phyloP scores from a whole-genome alignment of 1,140 invertebrate genomes.

The Heterodera schachtii region DNA sequence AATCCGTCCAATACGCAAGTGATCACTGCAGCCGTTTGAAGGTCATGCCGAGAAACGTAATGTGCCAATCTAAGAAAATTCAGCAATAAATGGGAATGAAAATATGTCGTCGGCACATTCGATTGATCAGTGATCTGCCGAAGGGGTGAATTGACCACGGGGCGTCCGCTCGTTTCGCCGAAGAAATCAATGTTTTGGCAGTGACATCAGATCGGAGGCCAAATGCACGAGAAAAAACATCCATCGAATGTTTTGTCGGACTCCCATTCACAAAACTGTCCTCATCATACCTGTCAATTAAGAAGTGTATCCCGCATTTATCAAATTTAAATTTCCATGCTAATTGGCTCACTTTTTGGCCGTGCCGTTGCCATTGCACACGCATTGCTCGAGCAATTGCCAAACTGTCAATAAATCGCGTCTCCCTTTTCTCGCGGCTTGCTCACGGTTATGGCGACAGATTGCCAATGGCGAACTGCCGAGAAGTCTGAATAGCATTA shows the following conservation, averaged over 20 bases:
- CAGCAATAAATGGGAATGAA: constrained; percentile 2
- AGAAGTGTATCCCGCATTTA: background rate
- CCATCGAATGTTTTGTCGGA: background rate
- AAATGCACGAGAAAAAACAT: background rate
- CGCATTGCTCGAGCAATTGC: constrained; percentile 38
- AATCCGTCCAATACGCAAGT: constrained; percentile 30
- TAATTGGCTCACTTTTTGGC: background rate
- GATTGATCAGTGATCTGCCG: constrained; percentile 35
- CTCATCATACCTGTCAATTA: background rate
- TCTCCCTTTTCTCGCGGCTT: constrained; percentile 13
- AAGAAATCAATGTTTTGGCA: background rate
- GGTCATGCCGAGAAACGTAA: constrained; percentile 22
- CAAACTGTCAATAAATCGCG: constrained; percentile 36
- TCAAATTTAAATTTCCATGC: background rate
- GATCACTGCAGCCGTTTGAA: constrained; percentile 42
- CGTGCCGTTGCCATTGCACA: background rate
- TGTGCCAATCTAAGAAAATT: constrained; percentile 32
- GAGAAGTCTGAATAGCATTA: constrained; percentile 20
- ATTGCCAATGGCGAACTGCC: constrained; percentile 29
- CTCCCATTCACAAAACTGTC: background rate
- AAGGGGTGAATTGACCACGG: constrained; percentile 37
- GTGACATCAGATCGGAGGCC: background rate
- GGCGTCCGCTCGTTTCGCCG: constrained; percentile 4
- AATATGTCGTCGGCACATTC: constrained; percentile 6
- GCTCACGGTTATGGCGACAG: constrained; percentile 39